Conservation (phyloP, 2,797 vertebrate species). For the Phrynocephalus forsythii region DNA sequence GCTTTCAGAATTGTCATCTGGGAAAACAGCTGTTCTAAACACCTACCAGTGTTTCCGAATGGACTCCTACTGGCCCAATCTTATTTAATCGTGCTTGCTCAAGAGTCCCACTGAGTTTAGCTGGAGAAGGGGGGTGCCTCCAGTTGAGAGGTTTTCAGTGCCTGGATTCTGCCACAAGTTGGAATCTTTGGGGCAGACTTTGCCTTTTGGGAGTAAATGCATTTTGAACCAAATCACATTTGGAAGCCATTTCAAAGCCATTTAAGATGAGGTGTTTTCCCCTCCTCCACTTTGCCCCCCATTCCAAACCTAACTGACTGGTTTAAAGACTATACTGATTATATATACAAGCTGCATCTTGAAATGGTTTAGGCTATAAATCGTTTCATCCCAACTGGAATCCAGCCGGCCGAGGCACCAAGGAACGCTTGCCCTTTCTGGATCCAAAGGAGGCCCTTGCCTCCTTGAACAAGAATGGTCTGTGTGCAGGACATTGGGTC, state of each 20-base stretch:
- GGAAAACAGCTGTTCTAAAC: too few relatives aligned
- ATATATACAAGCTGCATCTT: conserved; percentile 67
- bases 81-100: background rate
- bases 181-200: conserved; percentile 45
- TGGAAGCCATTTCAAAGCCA: conserved; percentile 70
- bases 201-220: conserved; percentile 57
- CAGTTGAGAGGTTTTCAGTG: background rate
- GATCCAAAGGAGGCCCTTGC: background rate
- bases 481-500: background rate
- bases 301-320: conserved; percentile 68
- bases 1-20: too few relatives aligned
- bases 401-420: conserved; percentile 61
- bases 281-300: conserved; percentile 64
- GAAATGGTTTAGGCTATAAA: conserved; percentile 70
- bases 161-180: conserved; percentile 19
- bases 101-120: background rate
- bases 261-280: conserved; percentile 57
- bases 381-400: conserved; percentile 55
- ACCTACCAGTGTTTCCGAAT: too few relatives aligned
- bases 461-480: background rate
- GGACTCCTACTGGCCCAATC: background rate
- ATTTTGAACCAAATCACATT: conserved; percentile 76
- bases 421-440: conserved; percentile 11
- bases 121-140: background rate
- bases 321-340: conserved; percentile 73